phyloP scores from a whole-genome alignment of 1,140 invertebrate species.

The Armadillidium nasatum region DNA sequence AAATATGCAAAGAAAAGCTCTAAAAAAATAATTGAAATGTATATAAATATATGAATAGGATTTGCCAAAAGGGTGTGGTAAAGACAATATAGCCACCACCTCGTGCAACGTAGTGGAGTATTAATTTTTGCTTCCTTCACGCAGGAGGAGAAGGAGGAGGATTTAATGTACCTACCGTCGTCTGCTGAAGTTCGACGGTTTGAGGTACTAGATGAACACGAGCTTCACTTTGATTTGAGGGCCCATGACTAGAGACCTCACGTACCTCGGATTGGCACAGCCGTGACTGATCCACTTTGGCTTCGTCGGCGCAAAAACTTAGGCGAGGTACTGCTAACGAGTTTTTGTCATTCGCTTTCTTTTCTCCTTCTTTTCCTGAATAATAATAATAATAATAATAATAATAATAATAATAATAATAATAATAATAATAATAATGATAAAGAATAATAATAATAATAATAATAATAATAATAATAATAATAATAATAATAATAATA shows the following conservation, averaged over 20 bases:
- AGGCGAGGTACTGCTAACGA: conserved; percentile 68
- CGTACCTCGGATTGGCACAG: conserved; percentile 81
- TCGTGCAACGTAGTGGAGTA: not conserved
- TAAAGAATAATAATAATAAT: no score
- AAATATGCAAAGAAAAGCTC: conserved; percentile 1
- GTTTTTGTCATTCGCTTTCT: conserved; percentile 58
- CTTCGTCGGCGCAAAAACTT: conserved; percentile 85
- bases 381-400: no score
- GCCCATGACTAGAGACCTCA: conserved; percentile 22
- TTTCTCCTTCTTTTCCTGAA: conserved; percentile 57
- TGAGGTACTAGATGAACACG: conserved; percentile 22
- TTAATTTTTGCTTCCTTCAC: not conserved
- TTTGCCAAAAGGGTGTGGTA: not conserved
- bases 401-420: no score
- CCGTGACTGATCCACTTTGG: conserved; percentile 86
- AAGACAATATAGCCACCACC: not conserved
- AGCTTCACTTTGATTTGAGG: not conserved
- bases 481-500: no score
- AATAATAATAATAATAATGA: no score
- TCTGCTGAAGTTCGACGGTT: conserved; percentile 38
- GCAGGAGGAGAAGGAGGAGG: not conserved
- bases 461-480: no score
- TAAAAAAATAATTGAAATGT: not conserved
- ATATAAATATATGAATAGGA: not conserved
- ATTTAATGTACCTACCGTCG: conserved; percentile 32